phyloP scores from a whole-genome alignment of 2,797 vertebrate species.

The Onychomys leucogaster region DNA sequence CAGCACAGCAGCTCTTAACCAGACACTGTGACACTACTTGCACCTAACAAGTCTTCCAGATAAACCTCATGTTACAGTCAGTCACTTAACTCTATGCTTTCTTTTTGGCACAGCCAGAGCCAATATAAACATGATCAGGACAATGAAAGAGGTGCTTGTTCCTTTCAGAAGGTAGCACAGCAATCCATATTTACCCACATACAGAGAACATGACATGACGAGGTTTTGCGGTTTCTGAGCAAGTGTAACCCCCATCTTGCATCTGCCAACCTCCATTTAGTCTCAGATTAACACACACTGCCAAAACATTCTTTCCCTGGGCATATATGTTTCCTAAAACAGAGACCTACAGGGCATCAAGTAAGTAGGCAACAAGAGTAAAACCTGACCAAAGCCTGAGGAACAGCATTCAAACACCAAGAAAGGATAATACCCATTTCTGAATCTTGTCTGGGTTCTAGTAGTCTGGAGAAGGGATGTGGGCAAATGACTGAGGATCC shows the following conservation, averaged over 20 bases:
- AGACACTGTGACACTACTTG: fast-evolving
- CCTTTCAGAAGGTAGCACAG: neutral
- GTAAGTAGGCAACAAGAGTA: neutral
- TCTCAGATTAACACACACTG: neutral
- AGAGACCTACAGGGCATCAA: neutral
- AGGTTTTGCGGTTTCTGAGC: neutral
- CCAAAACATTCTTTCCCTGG: neutral
- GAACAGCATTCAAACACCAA: neutral
- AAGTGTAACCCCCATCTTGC: fast-evolving
- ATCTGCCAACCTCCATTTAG: too few species aligned
- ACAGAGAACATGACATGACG: neutral
- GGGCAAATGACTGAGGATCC: neutral
- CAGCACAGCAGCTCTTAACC: neutral
- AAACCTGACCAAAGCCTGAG: neutral
- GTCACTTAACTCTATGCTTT: too few species aligned
- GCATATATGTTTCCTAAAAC: neutral
- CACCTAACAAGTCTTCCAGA: fast-evolving
- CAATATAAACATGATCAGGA: neutral
- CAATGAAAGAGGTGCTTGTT: neutral
- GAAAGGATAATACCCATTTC: neutral
- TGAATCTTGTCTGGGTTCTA: neutral
- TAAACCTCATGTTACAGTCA: neutral
- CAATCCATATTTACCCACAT: too few species aligned
- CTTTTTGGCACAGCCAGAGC: neutral
- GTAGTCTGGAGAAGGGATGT: neutral